Percentiles rank a stretch among this genome's conserved stretches.
Conservation (phyloP, 2,888 invertebrate species). For the Ormyrus pomaceus region DNA sequence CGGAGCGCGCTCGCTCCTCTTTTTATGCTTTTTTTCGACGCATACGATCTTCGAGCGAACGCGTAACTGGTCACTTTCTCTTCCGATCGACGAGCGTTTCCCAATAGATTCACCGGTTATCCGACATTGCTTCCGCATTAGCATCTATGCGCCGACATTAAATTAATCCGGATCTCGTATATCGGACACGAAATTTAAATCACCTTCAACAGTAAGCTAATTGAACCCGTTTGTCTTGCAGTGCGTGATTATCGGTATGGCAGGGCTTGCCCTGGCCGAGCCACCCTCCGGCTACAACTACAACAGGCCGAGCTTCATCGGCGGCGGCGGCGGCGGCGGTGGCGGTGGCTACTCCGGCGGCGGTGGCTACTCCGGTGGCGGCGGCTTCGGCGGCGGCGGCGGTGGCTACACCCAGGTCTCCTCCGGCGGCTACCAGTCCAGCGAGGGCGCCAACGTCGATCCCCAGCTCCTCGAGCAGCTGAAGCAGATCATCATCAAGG, state of each 20-base stretch:
- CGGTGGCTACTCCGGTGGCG: conserved; percentile 69
- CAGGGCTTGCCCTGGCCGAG: conserved; percentile 85
- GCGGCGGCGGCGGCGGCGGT: conserved; percentile 76
- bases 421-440: conserved; percentile 87
- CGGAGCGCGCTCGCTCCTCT: background rate
- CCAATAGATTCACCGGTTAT: conserved; percentile 38
- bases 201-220: background rate
- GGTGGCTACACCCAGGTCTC: conserved; percentile 87
- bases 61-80: conserved; percentile 51
- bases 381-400: conserved; percentile 77
- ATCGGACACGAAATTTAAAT: background rate
- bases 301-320: conserved; percentile 81
- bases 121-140: conserved; percentile 25
- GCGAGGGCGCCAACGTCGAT: conserved; percentile 90
- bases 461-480: conserved; percentile 88
- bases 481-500: conserved; percentile 89
- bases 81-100: conserved; percentile 36
- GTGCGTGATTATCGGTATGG: conserved; percentile 90
- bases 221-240: conserved; percentile 74
- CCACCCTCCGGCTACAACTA: conserved; percentile 78
- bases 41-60: conserved; percentile 12
- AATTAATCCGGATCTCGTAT: background rate
- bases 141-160: background rate
- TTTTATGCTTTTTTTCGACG: background rate
- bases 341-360: conserved; percentile 69